Percentiles rank a stretch among this genome's conserved stretches.
These are phyloP conservation scores for Engraulis encrasicolus DNA, from an alignment of 2,113 vertebrate species.

Conservation along the genomic window DNA sequence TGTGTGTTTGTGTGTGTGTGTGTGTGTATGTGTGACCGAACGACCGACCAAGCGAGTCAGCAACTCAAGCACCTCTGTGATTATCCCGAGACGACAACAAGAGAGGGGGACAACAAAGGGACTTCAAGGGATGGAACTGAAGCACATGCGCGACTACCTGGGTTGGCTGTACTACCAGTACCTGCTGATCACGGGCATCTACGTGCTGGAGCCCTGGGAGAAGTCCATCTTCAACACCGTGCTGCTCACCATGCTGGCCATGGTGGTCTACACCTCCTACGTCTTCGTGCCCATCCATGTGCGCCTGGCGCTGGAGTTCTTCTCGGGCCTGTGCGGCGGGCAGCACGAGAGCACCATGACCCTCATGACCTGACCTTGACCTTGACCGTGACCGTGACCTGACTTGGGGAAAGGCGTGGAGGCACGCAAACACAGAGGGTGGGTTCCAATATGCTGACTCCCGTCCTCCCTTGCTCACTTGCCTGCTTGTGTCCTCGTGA, in stretches of 20 bases:
- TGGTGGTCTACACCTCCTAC: constrained; percentile 94
- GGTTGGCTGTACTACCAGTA: constrained; percentile 97
- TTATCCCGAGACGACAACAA: too few relatives aligned
- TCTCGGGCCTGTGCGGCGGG: constrained; percentile 84
- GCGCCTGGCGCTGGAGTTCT: constrained; percentile 89
- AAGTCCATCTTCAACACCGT: constrained; percentile 91
- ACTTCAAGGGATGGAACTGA: constrained; percentile 83
- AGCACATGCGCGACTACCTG: constrained; percentile 84
- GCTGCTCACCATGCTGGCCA: constrained; percentile 84
- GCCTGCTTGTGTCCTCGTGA: too few relatives aligned
- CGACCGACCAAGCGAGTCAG: too few relatives aligned
- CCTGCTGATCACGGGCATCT: constrained; percentile 93
- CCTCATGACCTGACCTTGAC: constrained; percentile 80
- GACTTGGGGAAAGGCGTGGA: too few relatives aligned
- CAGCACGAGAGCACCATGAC: constrained; percentile 76
- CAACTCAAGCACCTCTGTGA: too few relatives aligned
- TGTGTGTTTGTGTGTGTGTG: background rate
- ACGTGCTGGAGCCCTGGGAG: constrained; percentile 96
- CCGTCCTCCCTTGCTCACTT: too few relatives aligned
- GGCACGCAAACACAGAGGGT: too few relatives aligned
- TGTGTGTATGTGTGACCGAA: too few relatives aligned
- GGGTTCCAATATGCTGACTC: too few relatives aligned
- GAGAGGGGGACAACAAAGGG: background rate
- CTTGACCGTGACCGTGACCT: too few relatives aligned
- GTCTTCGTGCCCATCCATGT: constrained; percentile 94